Percentiles rank a stretch among this genome's conserved stretches.
Evolutionary conservation across 2,888 invertebrate genomes (phyloP).

Genomic region (Idaea dimidiata): DNA sequence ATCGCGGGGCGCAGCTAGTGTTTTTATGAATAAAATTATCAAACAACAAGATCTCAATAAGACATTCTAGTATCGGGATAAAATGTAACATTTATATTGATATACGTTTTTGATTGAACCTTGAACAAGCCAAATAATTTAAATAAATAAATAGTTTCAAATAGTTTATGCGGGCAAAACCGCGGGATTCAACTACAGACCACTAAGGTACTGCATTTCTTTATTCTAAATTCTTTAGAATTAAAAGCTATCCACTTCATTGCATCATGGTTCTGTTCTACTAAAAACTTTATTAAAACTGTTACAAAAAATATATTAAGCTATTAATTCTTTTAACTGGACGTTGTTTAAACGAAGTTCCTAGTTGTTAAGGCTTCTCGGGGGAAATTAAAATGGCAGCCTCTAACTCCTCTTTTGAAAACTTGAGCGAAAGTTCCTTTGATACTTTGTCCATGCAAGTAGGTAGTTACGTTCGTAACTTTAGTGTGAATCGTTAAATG

Average conservation of each 20-base stretch:
- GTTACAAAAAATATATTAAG: conserved; percentile 20
- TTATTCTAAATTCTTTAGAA: neutral
- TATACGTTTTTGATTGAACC: too few relatives aligned
- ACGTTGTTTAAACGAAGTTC: neutral
- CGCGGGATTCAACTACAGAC: too few relatives aligned
- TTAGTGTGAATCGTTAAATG: neutral
- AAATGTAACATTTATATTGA: too few relatives aligned
- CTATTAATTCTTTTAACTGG: conserved; percentile 21
- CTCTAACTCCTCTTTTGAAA: neutral
- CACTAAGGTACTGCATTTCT: too few relatives aligned
- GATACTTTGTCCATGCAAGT: neutral
- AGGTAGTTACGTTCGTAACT: neutral
- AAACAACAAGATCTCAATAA: too few relatives aligned
- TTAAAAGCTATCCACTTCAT: neutral
- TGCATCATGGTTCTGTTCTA: neutral
- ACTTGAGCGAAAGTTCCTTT: neutral
- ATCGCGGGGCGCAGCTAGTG: too few relatives aligned
- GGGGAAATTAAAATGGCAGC: neutral
- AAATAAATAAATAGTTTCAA: too few relatives aligned
- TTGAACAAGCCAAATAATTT: too few relatives aligned
- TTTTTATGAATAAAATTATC: too few relatives aligned
- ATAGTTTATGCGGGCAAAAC: too few relatives aligned
- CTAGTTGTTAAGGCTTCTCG: neutral
- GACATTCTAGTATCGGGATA: too few relatives aligned
- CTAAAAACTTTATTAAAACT: neutral